Percentiles rank a stretch among this genome's conserved stretches.
Evolutionary conservation across 1,140 invertebrate species (phyloP).

Genomic region (Periplaneta americana): DNA sequence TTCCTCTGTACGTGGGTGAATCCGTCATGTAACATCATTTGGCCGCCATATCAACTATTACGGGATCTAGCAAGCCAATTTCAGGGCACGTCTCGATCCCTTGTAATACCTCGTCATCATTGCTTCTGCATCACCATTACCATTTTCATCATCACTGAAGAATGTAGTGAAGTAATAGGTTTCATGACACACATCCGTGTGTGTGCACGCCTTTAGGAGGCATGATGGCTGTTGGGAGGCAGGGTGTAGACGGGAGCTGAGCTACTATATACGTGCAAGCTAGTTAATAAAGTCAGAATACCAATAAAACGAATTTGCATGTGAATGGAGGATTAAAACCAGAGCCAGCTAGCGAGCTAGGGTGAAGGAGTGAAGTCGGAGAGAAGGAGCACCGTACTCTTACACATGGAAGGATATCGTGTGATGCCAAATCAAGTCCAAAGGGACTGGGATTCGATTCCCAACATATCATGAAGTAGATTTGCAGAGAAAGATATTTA

Average conservation of each 20-base stretch:
- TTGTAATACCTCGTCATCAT: not conserved
- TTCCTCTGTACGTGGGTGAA: no score
- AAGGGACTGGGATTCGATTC: no score
- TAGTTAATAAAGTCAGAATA: not conserved
- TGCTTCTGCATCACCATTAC: not conserved
- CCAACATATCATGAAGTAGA: no score
- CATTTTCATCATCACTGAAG: not conserved
- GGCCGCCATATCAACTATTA: not conserved
- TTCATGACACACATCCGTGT: not conserved
- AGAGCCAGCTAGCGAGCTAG: not conserved
- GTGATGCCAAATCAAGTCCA: no score
- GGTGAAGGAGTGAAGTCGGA: not conserved
- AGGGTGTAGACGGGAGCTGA: not conserved
- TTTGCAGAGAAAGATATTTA: no score
- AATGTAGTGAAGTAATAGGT: not conserved
- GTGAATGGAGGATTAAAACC: constrained; percentile 5
- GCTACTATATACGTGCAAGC: not conserved
- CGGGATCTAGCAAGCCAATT: not conserved
- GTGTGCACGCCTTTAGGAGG: no score
- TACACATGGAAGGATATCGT: not conserved
- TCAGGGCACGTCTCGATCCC: not conserved
- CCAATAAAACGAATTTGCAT: constrained; percentile 6
- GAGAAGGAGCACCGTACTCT: not conserved
- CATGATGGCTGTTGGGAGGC: not conserved
- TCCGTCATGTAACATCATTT: no score